A percentile compares a stretch with the other conserved stretches of the same genome.
phyloP scores from a whole-genome alignment of 2,888 invertebrate genomes.

The Brassicogethes aeneus region DNA sequence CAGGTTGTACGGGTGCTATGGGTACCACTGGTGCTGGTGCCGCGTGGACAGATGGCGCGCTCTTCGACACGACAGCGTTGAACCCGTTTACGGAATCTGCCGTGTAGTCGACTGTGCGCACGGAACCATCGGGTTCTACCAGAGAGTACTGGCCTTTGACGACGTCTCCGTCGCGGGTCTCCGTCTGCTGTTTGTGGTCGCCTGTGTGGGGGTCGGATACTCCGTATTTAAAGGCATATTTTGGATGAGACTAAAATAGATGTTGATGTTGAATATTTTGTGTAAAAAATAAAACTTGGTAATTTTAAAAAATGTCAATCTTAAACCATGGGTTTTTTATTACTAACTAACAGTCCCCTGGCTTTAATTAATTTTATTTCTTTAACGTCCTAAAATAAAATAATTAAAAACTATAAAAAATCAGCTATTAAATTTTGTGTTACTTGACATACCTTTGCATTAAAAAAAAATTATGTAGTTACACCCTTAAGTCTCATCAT shows the following conservation, averaged over 20 bases:
- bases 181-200: constrained; percentile 52
- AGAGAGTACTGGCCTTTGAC: constrained; percentile 43
- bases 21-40: constrained; percentile 25
- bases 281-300: too few species aligned
- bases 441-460: too few species aligned
- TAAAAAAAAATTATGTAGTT: too few species aligned
- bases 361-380: too few species aligned
- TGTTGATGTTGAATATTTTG: neutral
- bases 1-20: constrained; percentile 17
- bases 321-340: too few species aligned
- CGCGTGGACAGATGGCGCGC: constrained; percentile 41
- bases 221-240: constrained; percentile 52
- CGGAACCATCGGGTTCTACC: constrained; percentile 42
- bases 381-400: too few species aligned
- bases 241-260: constrained; percentile 46
- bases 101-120: constrained; percentile 43
- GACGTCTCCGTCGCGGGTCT: constrained; percentile 51
- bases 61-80: constrained; percentile 32
- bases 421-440: too few species aligned
- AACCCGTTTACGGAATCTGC: constrained; percentile 49
- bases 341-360: too few species aligned
- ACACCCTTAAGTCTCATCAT: too few species aligned
- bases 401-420: too few species aligned
- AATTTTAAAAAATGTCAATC: too few species aligned
- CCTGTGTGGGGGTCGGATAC: constrained; percentile 55